Base-by-base conservation (phyloP, 2,888 invertebrate species). In the Crepidodera aurea region DNA sequence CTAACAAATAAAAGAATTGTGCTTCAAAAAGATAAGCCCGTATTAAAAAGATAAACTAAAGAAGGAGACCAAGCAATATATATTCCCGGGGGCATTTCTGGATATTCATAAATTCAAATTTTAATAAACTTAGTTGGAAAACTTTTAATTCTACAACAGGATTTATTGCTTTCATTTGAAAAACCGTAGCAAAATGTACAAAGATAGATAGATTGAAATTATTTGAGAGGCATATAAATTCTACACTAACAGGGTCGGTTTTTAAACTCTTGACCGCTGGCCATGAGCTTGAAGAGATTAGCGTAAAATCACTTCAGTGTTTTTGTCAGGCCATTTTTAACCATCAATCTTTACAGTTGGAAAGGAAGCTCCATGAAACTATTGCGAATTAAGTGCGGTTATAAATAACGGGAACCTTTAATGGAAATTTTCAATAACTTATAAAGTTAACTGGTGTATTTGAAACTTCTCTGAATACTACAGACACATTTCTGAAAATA, bases 61-160 rank as follows among this genome's bases (percentile, higher is more conserved):
- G 48, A 48, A 48, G 15, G 27, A 25, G 27, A 48, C 29, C 16
- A 16, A 48, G 22, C 27, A 27, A 29, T n/a, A 48, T 48, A 48
- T 19, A 48, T 48, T 48, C 48, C 27, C 48, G 27, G 48, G 2
- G 27, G 25, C 48, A 48, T 15, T 48, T 12, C 48, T 48, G 27
- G 48, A 48, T 48, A 48, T 48, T 48, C 48, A 48, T 48, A 48
- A 48, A 48, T 48, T 48, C 29, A 27, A 27, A 48, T 44, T 48
- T 48, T 48, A 48, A 48, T 48, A 48, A 48, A 48, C 25, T 48
- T 12, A 27, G 27, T 48, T 27, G 48, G 48, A 48, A 48, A 48
- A 44, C 44, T 44, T 44, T 44, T 44, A 44, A 22, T 44, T 44
- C 44, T 44, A 44, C 44, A 44, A 19, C 18, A 40, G 16, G 27